These are phyloP conservation scores for Pelecanoides urinatrix DNA, from an alignment of 2,113 vertebrate species.

Conservation along the genomic window DNA sequence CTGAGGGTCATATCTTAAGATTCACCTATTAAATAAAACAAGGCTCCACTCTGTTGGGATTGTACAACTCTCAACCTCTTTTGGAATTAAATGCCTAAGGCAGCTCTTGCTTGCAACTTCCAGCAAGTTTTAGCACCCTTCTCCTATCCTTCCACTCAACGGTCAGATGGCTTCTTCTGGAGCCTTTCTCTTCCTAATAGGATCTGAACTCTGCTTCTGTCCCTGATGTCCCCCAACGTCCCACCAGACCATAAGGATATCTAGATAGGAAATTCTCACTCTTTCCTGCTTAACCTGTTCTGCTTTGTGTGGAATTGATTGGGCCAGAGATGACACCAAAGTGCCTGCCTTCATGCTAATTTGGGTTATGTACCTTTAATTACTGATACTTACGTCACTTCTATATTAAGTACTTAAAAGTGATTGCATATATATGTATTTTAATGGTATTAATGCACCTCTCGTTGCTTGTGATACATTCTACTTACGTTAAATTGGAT, in stretches of 20 bases:
- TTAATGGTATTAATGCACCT: neutral
- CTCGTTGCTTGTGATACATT: neutral
- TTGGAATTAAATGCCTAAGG: neutral
- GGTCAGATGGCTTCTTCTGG: rapidly evolving
- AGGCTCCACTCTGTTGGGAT: neutral
- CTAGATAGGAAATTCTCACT: neutral
- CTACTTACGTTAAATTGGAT: neutral
- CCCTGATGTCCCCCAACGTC: neutral
- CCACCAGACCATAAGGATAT: neutral
- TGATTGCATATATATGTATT: neutral
- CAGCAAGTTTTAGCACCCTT: neutral
- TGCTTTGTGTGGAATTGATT: rapidly evolving
- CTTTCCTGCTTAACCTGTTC: neutral
- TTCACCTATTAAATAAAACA: neutral
- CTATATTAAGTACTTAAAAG: neutral
- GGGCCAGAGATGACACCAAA: neutral
- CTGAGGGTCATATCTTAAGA: neutral
- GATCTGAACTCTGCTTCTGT: neutral
- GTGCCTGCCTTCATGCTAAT: neutral
- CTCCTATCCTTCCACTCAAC: neutral
- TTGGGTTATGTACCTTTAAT: neutral
- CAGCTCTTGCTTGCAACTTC: neutral
- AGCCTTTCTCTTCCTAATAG: neutral
- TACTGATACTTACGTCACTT: neutral
- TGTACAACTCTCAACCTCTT: neutral